Percentiles rank a stretch among this genome's conserved stretches.
Evolutionary conservation across 1,140 invertebrate genomes (phyloP).

Genomic region (Drosophila insularis): DNA sequence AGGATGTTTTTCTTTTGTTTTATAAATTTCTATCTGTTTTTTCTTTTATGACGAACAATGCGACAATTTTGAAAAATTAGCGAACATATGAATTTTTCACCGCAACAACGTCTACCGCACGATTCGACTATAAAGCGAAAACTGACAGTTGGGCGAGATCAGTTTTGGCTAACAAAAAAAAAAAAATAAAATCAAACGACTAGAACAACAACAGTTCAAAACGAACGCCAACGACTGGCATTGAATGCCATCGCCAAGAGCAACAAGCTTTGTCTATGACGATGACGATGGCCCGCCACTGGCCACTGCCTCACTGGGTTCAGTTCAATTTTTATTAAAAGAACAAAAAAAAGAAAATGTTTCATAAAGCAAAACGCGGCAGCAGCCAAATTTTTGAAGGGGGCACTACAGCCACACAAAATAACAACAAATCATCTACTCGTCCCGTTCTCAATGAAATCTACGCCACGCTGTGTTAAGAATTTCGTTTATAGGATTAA

Average conservation of each 20-base stretch:
- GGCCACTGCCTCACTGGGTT: conserved; percentile 22
- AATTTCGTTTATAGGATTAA: conserved; percentile 67
- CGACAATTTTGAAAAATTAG: conserved; percentile 64
- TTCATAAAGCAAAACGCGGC: conserved; percentile 63
- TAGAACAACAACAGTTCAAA: conserved; percentile 62
- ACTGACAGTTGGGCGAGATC: conserved; percentile 81
- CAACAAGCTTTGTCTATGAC: conserved; percentile 72
- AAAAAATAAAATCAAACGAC: conserved; percentile 56
- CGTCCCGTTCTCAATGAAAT: conserved; percentile 70
- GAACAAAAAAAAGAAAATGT: conserved; percentile 52
- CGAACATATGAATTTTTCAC: conserved; percentile 56
- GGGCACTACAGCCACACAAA: conserved; percentile 34
- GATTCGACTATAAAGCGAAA: conserved; percentile 72
- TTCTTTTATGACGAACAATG: conserved; percentile 15
- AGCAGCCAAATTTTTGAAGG: conserved; percentile 53
- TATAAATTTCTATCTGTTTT: conserved; percentile 36
- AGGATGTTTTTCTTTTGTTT: neutral
- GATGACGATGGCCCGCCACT: conserved; percentile 19
- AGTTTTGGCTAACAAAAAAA: conserved; percentile 71
- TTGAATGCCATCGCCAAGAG: conserved; percentile 75
- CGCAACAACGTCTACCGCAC: conserved; percentile 61
- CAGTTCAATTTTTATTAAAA: conserved; percentile 69
- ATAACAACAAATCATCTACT: conserved; percentile 71
- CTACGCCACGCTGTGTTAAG: conserved; percentile 51
- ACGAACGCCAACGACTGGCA: conserved; percentile 72